Percentiles rank a stretch among this genome's conserved stretches.
These are phyloP conservation scores for Drosophila sturtevanti DNA, from an alignment of 1,140 invertebrate species.

Conservation along the genomic window DNA sequence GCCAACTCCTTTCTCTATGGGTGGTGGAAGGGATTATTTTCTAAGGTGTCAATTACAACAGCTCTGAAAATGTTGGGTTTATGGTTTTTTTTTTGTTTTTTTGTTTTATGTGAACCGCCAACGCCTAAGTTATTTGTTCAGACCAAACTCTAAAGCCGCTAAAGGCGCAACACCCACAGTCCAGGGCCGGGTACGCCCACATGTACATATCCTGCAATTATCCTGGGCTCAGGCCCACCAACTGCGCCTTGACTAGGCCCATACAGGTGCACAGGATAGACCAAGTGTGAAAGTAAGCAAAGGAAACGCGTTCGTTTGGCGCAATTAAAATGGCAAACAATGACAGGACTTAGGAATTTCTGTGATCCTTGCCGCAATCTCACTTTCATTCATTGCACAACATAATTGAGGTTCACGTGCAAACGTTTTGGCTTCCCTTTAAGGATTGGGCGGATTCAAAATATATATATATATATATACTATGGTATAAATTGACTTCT, in stretches of 20 bases:
- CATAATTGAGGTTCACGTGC: conserved; percentile 61
- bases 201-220: conserved; percentile 53
- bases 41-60: conserved; percentile 69
- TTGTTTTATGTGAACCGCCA: conserved; percentile 28
- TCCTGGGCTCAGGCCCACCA: conserved; percentile 37
- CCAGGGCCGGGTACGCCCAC: conserved; percentile 35
- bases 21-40: conserved; percentile 46
- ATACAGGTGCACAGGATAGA: neutral
- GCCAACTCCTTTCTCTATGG: conserved; percentile 25
- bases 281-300: conserved; percentile 57
- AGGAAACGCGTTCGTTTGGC: conserved; percentile 36
- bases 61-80: conserved; percentile 8
- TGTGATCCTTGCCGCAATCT: conserved; percentile 50
- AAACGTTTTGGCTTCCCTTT: neutral
- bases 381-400: conserved; percentile 81
- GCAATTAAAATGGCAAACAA: conserved; percentile 60
- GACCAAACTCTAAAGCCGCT: conserved; percentile 57
- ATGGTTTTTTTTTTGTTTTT: conserved; percentile 18
- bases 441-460: conserved; percentile 11
- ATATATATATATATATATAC: conserved; percentile 30
- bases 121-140: conserved; percentile 41
- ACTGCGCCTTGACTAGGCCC: conserved; percentile 22
- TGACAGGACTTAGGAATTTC: neutral
- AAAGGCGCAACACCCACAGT: conserved; percentile 72
- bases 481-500: conserved; percentile 66